phyloP scores from a whole-genome alignment of 1,140 invertebrate species.

The Lepidostoma basale region DNA sequence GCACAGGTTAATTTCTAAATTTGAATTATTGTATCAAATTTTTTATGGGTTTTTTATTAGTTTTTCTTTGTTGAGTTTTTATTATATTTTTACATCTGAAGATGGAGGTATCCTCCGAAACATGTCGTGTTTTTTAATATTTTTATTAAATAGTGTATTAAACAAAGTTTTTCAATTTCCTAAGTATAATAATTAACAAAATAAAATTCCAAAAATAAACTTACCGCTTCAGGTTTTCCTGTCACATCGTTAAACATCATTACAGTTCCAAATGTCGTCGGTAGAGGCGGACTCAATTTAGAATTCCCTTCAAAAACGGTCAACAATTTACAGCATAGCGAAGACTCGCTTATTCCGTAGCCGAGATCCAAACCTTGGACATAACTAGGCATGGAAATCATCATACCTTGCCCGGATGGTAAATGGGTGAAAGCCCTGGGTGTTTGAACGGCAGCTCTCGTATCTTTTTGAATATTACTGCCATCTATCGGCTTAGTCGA shows the following conservation, averaged over 20 bases:
- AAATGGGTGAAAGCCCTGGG: constrained; percentile 45
- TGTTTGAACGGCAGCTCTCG: constrained; percentile 36
- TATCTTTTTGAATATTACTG: constrained; percentile 8
- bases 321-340: constrained; percentile 54
- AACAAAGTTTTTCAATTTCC: too few relatives aligned
- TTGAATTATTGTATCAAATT: too few relatives aligned
- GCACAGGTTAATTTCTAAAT: too few relatives aligned
- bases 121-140: too few relatives aligned
- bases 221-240: constrained; percentile 51
- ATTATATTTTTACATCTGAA: too few relatives aligned
- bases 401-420: constrained; percentile 35
- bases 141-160: too few relatives aligned
- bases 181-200: too few relatives aligned
- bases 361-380: constrained; percentile 46
- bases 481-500: not conserved
- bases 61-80: too few relatives aligned
- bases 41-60: too few relatives aligned
- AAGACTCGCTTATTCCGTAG: constrained; percentile 31
- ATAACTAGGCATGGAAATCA: constrained; percentile 54
- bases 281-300: constrained; percentile 46
- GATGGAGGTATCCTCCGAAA: too few relatives aligned
- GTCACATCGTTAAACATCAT: constrained; percentile 52
- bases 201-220: too few relatives aligned
- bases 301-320: constrained; percentile 51
- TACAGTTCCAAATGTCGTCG: constrained; percentile 52